These are phyloP conservation scores for Marmota flaviventris DNA, from an alignment of 2,113 vertebrate genomes.

Conservation along the genomic window DNA sequence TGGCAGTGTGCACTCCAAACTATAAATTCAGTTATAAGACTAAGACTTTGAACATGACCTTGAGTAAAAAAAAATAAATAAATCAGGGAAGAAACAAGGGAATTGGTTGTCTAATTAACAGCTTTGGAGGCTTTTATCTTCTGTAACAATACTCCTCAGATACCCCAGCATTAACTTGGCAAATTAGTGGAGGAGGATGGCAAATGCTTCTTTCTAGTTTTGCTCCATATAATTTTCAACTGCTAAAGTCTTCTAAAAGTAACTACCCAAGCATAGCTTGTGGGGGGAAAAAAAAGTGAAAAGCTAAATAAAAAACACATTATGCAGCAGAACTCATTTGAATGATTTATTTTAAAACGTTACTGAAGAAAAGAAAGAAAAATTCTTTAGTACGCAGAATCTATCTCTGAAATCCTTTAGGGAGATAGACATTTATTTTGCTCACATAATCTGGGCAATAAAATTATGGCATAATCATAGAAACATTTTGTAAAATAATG, in stretches of 20 bases:
- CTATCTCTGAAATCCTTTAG: slow-evolving; percentile 77
- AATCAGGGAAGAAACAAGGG: background rate
- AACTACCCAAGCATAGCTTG: slow-evolving; percentile 72
- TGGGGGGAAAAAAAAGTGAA: slow-evolving; percentile 45
- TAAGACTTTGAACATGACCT: slow-evolving; percentile 70
- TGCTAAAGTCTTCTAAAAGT: slow-evolving; percentile 74
- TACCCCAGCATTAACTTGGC: slow-evolving; percentile 63
- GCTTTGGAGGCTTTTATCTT: slow-evolving; percentile 56
- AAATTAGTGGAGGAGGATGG: slow-evolving; percentile 28
- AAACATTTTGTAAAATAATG: slow-evolving; percentile 83
- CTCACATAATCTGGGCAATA: slow-evolving; percentile 81
- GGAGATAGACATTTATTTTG: slow-evolving; percentile 80
- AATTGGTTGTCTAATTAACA: slow-evolving; percentile 64
- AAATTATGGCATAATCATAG: slow-evolving; percentile 81
- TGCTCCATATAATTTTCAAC: slow-evolving; percentile 67
- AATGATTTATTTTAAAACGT: slow-evolving; percentile 82
- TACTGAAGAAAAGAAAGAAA: slow-evolving; percentile 78
- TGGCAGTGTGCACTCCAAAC: background rate
- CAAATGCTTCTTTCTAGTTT: slow-evolving; percentile 55
- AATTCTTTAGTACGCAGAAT: slow-evolving; percentile 74
- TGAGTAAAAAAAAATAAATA: slow-evolving; percentile 45
- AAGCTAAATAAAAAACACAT: slow-evolving; percentile 72
- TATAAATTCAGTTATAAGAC: slow-evolving; percentile 21
- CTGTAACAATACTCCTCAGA: slow-evolving; percentile 64
- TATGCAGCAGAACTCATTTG: slow-evolving; percentile 78